These are phyloP conservation scores for Elysia crispata DNA, from an alignment of 2,888 invertebrate genomes.

Conservation along the genomic window DNA sequence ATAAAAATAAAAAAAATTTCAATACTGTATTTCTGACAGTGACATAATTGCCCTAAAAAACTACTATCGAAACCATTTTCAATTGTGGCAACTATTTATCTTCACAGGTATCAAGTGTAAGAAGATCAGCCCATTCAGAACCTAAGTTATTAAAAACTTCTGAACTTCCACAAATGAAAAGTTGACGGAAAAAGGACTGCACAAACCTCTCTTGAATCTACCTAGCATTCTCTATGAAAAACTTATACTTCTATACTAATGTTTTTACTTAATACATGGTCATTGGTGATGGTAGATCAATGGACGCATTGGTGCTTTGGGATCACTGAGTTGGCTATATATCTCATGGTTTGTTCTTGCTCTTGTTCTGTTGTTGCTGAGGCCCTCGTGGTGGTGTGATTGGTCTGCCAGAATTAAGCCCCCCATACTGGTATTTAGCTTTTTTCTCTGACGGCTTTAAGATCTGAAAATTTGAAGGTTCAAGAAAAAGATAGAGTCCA, in stretches of 20 bases:
- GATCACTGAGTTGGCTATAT: no score
- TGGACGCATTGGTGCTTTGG: no score
- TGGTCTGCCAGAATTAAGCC: constrained; percentile 78
- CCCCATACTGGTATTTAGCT: constrained; percentile 80
- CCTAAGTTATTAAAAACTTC: background rate
- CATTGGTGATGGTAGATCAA: background rate
- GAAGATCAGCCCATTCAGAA: background rate
- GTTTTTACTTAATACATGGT: no score
- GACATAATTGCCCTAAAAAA: no score
- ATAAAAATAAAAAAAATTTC: no score
- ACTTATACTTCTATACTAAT: no score
- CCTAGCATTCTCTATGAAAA: no score
- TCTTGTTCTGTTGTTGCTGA: constrained; percentile 58
- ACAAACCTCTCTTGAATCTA: no score
- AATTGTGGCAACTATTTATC: background rate
- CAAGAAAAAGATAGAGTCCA: background rate
- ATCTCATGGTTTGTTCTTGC: constrained; percentile 32
- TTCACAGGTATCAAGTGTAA: background rate
- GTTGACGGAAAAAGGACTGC: no score
- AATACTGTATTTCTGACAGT: no score
- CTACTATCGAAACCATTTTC: no score
- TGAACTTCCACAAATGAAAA: no score
- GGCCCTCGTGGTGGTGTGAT: constrained; percentile 75
- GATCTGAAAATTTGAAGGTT: constrained; percentile 76
- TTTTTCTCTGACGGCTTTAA: constrained; percentile 81